Evolutionary conservation across 2,888 invertebrate genomes (phyloP).

Genomic region (Agriotes lineatus): DNA sequence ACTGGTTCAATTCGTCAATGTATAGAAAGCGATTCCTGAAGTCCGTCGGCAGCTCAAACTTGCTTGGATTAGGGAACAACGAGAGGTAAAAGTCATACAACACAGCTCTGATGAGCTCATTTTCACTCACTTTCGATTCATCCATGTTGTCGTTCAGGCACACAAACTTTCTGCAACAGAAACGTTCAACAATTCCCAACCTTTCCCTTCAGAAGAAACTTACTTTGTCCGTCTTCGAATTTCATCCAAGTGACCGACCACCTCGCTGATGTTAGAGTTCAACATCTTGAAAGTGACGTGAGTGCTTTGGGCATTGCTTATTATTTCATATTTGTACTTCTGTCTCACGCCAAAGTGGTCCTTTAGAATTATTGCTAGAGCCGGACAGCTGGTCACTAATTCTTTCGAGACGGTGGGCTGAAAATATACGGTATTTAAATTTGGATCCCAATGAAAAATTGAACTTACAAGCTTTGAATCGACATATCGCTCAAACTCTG

Average conservation of each 20-base stretch:
- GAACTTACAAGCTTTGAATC: conserved; percentile 76
- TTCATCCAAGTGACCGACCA: conserved; percentile 13
- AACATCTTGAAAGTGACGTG: conserved; percentile 81
- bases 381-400: conserved; percentile 71
- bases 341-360: conserved; percentile 69
- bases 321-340: conserved; percentile 72
- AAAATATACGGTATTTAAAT: too few relatives aligned
- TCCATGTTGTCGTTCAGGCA: conserved; percentile 71
- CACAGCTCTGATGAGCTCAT: conserved; percentile 76
- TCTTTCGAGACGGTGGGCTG: conserved; percentile 76
- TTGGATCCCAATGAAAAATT: too few relatives aligned
- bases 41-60: conserved; percentile 18
- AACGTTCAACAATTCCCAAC: conserved; percentile 64
- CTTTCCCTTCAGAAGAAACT: conserved; percentile 55
- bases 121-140: conserved; percentile 71
- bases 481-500: conserved; percentile 76
- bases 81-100: conserved; percentile 15
- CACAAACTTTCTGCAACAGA: conserved; percentile 55
- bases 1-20: conserved; percentile 58
- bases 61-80: conserved; percentile 8
- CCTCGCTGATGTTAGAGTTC: conserved; percentile 75
- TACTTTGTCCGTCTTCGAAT: conserved; percentile 13
- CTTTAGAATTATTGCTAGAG: conserved; percentile 67
- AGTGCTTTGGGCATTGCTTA: conserved; percentile 69
- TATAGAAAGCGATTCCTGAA: conserved; percentile 14